Evolutionary conservation across 2,113 vertebrate genomes (phyloP).

Genomic region (Tenebrosternarchus preto): DNA sequence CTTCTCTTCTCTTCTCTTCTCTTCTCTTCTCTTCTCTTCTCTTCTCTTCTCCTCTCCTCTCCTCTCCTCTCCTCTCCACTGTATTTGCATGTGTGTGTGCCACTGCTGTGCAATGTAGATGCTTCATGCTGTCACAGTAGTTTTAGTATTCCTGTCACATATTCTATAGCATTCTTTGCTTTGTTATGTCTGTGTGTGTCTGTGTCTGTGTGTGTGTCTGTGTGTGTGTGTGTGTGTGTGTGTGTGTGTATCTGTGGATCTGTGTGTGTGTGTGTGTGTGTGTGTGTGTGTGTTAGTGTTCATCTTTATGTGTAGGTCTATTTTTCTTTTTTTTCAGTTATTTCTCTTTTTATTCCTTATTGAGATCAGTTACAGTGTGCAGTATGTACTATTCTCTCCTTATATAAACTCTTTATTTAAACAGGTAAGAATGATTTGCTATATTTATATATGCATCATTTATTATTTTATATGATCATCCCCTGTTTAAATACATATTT

Average conservation of each 20-base stretch:
- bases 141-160: slow-evolving; percentile 10
- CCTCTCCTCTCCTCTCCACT: slow-evolving; percentile 8
- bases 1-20: too few relatives aligned
- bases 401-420: background rate
- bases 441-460: too few relatives aligned
- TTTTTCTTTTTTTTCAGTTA: background rate
- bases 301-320: background rate
- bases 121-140: slow-evolving; percentile 46
- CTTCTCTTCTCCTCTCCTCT: too few relatives aligned
- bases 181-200: background rate
- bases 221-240: background rate
- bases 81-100: slow-evolving; percentile 52
- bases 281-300: background rate
- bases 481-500: too few relatives aligned
- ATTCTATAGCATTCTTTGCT: background rate
- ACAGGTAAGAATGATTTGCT: background rate
- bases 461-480: background rate
- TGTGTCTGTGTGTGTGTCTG: too few relatives aligned
- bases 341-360: background rate
- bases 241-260: background rate
- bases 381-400: too few relatives aligned
- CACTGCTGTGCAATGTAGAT: slow-evolving; percentile 54
- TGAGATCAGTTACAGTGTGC: too few relatives aligned
- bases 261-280: background rate
- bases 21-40: too few relatives aligned